A percentile compares a stretch with the other conserved stretches of the same genome.
These are phyloP conservation scores for Cryptotis parvus DNA, from an alignment of 2,113 vertebrate species.

Conservation along the genomic window DNA sequence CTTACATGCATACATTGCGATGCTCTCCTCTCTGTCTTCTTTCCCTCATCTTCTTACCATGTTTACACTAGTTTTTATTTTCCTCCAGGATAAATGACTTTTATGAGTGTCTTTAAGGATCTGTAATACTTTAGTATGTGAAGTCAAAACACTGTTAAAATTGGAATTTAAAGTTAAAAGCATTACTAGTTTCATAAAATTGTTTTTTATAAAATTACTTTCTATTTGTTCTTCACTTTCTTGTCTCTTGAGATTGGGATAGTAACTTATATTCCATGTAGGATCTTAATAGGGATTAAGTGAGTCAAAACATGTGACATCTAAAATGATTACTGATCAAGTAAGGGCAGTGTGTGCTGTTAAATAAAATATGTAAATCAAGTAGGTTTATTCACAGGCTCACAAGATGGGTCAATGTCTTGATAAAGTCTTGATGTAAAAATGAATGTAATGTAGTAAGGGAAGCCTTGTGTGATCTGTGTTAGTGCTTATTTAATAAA, in stretches of 20 bases:
- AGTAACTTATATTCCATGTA: background rate
- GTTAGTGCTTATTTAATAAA: too few species aligned
- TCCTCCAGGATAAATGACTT: background rate
- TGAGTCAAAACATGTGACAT: background rate
- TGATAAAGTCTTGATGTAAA: background rate
- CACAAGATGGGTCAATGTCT: conserved; percentile 3
- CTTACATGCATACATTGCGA: background rate
- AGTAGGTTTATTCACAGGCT: background rate
- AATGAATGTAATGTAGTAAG: too few species aligned
- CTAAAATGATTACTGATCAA: background rate
- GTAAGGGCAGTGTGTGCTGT: background rate
- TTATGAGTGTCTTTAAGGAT: background rate
- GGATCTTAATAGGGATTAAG: background rate
- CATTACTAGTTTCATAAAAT: too few species aligned
- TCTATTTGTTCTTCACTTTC: background rate
- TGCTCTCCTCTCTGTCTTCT: background rate
- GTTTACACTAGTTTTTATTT: background rate
- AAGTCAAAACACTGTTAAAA: background rate
- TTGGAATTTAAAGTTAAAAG: too few species aligned
- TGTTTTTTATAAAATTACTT: background rate
- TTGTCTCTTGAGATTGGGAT: background rate
- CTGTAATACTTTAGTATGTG: background rate
- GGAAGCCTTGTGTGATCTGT: too few species aligned
- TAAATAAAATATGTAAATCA: conserved; percentile 2
- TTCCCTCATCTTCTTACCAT: background rate